Conservation (phyloP, 1,140 invertebrate species). For the Wasmannia auropunctata region DNA sequence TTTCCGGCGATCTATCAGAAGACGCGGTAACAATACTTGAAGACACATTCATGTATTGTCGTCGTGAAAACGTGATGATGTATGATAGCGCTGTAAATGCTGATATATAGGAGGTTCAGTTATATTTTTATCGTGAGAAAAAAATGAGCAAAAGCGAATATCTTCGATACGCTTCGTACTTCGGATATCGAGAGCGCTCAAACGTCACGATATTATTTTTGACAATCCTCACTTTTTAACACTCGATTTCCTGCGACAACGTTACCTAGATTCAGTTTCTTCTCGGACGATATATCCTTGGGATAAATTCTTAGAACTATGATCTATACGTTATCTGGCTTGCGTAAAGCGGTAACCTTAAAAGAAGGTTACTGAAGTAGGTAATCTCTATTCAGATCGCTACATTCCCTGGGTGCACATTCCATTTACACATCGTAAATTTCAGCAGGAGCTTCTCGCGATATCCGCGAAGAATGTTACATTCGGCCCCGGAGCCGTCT, state of each 20-base stretch:
- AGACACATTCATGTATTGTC: not conserved
- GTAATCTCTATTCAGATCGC: slow-evolving; percentile 65
- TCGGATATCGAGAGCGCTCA: not conserved
- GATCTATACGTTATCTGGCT: slow-evolving; percentile 56
- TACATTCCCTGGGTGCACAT: slow-evolving; percentile 59
- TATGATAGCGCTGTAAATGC: not conserved
- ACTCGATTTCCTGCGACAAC: not conserved
- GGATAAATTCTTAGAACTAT: slow-evolving; percentile 46
- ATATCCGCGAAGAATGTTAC: slow-evolving; percentile 36
- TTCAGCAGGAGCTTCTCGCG: slow-evolving; percentile 16
- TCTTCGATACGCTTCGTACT: not conserved
- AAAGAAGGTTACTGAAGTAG: slow-evolving; percentile 62
- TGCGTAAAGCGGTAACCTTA: slow-evolving; percentile 54
- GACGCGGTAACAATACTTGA: not conserved
- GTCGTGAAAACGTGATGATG: not conserved
- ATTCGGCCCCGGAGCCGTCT: not conserved
- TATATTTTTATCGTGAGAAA: not conserved
- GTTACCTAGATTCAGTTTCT: slow-evolving; percentile 13
- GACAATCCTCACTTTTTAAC: slow-evolving; percentile 16
- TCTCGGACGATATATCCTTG: slow-evolving; percentile 30
- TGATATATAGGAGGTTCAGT: not conserved
- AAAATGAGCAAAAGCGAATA: not conserved
- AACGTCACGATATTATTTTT: not conserved
- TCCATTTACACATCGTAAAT: slow-evolving; percentile 67
- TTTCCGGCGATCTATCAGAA: not conserved